Conservation (phyloP, 2,797 vertebrate species). For the Sandelia bainsii region DNA sequence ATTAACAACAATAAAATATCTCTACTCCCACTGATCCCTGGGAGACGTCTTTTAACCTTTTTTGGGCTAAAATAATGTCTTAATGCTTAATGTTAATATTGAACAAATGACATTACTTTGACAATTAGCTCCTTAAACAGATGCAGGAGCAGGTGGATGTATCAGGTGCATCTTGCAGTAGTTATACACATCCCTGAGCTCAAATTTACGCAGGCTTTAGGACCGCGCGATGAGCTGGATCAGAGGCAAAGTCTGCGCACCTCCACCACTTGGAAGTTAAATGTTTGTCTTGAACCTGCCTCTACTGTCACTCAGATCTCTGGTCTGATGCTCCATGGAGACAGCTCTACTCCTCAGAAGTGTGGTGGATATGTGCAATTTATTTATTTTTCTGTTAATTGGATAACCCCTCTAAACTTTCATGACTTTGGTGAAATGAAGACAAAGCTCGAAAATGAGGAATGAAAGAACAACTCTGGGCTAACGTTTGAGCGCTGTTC, state of each 20-base stretch:
- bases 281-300: constrained; percentile 42
- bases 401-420: neutral
- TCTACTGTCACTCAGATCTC: constrained; percentile 15
- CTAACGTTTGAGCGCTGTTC: constrained; percentile 24
- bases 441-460: constrained; percentile 31
- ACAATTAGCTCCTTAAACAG: neutral
- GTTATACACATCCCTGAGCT: neutral
- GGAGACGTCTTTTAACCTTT: too few relatives aligned
- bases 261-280: constrained; percentile 38
- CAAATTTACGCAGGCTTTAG: constrained; percentile 54
- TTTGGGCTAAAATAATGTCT: neutral
- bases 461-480: constrained; percentile 16
- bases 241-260: constrained; percentile 40
- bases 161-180: constrained; percentile 13
- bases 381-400: neutral
- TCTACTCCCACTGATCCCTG: too few relatives aligned
- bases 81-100: neutral
- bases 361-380: neutral
- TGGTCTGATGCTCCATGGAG: constrained; percentile 35
- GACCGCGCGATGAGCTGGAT: constrained; percentile 64
- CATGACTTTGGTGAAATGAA: constrained; percentile 19
- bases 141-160: constrained; percentile 35
- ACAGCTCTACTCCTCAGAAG: neutral
- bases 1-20: neutral
- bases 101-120: neutral